phyloP scores from a whole-genome alignment of 2,888 invertebrate genomes.

The Microctonus aethiopoides region DNA sequence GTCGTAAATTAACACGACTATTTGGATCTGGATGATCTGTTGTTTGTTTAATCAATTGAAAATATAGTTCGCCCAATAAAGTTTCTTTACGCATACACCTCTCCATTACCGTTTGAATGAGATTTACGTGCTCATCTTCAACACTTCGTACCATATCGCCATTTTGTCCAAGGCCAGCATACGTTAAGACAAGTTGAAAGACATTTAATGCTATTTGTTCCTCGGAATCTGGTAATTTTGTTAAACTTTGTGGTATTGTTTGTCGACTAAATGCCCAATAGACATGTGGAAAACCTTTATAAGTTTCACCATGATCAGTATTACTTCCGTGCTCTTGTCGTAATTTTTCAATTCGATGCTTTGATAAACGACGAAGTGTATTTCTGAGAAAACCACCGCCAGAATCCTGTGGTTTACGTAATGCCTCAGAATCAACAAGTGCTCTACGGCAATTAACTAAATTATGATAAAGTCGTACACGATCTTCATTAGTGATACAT shows the following conservation, averaged over 20 bases:
- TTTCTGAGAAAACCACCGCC: slow-evolving; percentile 89
- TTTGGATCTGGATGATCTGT: slow-evolving; percentile 92
- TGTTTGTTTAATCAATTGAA: slow-evolving; percentile 93
- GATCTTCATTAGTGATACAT: slow-evolving; percentile 88
- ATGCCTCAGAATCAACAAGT: slow-evolving; percentile 83
- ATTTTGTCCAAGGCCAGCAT: slow-evolving; percentile 83
- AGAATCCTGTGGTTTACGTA: slow-evolving; percentile 85
- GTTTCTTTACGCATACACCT: slow-evolving; percentile 91
- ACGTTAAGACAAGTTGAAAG: slow-evolving; percentile 89
- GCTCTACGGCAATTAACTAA: slow-evolving; percentile 85
- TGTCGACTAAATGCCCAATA: slow-evolving; percentile 93
- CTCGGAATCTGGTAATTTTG: slow-evolving; percentile 85
- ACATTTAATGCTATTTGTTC: slow-evolving; percentile 88
- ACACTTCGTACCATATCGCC: slow-evolving; percentile 77
- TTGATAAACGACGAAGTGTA: slow-evolving; percentile 86
- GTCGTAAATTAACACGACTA: slow-evolving; percentile 86
- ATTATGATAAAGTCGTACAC: slow-evolving; percentile 88
- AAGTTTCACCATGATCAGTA: slow-evolving; percentile 81
- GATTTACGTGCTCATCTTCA: slow-evolving; percentile 88
- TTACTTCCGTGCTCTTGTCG: slow-evolving; percentile 75
- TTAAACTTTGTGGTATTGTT: slow-evolving; percentile 83
- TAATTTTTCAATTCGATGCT: slow-evolving; percentile 84
- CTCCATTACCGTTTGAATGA: slow-evolving; percentile 90
- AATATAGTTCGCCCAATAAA: slow-evolving; percentile 87
- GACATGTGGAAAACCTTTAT: slow-evolving; percentile 86